phyloP scores from a whole-genome alignment of 2,888 invertebrate species.

The Drosophila nr. perissopoda region DNA sequence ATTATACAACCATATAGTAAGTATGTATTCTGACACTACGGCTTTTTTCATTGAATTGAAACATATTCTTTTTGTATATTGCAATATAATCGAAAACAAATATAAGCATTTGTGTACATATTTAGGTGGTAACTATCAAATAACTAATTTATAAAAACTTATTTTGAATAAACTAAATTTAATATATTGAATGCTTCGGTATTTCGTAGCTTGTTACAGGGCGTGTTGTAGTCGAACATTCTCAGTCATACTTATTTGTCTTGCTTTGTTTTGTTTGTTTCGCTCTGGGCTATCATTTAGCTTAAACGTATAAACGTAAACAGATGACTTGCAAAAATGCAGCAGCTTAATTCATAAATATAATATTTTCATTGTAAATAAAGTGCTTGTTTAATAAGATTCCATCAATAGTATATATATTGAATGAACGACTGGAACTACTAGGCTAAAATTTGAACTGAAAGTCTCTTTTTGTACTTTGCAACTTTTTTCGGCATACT shows the following conservation, averaged over 20 bases:
- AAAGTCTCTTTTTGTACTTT: neutral
- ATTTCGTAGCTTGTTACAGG: neutral
- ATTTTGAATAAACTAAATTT: neutral
- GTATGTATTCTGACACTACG: neutral
- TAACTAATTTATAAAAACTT: neutral
- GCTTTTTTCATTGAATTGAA: neutral
- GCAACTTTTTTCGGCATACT: neutral
- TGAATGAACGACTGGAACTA: neutral
- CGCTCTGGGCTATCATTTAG: constrained; percentile 4
- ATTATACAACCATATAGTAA: neutral
- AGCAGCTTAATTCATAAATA: neutral
- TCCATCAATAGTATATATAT: neutral
- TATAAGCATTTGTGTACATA: neutral
- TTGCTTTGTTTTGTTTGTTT: neutral
- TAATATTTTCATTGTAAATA: neutral
- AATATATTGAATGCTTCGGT: neutral
- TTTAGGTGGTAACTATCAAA: neutral
- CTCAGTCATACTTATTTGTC: neutral
- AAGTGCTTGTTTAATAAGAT: constrained; percentile 8
- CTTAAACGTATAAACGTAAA: constrained; percentile 1
- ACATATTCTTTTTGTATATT: neutral
- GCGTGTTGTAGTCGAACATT: neutral
- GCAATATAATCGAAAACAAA: neutral
- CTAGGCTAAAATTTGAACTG: neutral
- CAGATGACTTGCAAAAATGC: constrained; percentile 8